Conservation (phyloP, 2,797 vertebrate genomes). For the Mastacembelus armatus region DNA sequence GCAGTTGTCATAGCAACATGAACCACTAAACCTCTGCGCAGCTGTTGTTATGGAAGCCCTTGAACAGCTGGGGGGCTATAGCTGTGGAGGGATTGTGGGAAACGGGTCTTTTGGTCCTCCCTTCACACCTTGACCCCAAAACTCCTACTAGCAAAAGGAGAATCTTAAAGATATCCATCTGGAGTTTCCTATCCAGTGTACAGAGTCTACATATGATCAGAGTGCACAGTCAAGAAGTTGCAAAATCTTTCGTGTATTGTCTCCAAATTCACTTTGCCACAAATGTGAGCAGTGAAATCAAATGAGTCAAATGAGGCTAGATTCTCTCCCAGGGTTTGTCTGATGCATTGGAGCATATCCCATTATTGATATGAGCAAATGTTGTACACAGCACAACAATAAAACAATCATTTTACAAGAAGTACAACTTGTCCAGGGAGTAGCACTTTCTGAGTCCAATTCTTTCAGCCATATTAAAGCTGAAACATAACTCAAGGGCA, state of each 20-base stretch:
- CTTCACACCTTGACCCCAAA: conserved; percentile 80
- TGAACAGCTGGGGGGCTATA: conserved; percentile 86
- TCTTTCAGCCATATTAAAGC: conserved; percentile 50
- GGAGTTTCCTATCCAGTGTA: conserved; percentile 37
- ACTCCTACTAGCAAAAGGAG: conserved; percentile 53
- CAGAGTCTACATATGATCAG: conserved; percentile 43
- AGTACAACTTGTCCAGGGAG: conserved; percentile 59
- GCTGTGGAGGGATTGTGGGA: conserved; percentile 83
- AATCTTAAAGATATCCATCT: conserved; percentile 70
- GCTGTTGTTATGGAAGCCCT: conserved; percentile 87
- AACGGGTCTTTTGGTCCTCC: conserved; percentile 78
- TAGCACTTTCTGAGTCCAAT: conserved; percentile 41
- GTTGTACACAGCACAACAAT: conserved; percentile 66
- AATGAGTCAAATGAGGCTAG: conserved; percentile 64
- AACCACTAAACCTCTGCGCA: conserved; percentile 85
- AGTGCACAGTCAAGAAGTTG: conserved; percentile 42
- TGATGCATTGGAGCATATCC: conserved; percentile 64
- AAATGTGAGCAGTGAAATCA: conserved; percentile 46
- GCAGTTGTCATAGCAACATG: conserved; percentile 87
- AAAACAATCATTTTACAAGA: conserved; percentile 57
- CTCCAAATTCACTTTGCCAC: conserved; percentile 53
- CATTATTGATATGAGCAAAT: conserved; percentile 75
- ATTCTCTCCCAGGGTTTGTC: conserved; percentile 64
- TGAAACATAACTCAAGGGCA: conserved; percentile 38
- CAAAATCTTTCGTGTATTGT: conserved; percentile 52